phyloP scores from a whole-genome alignment of 2,797 vertebrate genomes.

The Manis javanica region DNA sequence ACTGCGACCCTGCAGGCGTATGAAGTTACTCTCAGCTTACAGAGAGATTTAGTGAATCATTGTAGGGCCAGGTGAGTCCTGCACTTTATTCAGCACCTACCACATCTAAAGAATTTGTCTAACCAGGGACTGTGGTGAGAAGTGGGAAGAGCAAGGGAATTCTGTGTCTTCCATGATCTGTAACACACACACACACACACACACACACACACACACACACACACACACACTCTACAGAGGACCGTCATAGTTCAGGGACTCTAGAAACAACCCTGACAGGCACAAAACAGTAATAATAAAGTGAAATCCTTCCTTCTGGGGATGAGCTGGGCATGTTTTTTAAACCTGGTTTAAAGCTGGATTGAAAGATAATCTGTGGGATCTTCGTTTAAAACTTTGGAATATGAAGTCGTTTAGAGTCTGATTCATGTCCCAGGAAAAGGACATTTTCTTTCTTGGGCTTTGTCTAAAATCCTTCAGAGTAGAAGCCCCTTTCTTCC shows the following conservation, averaged over 20 bases:
- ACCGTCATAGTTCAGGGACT: not conserved
- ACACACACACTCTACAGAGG: not conserved
- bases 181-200: not conserved
- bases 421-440: not conserved
- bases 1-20: too few relatives aligned
- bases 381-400: constrained; percentile 16
- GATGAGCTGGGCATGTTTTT: not conserved
- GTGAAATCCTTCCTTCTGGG: not conserved
- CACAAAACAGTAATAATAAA: not conserved
- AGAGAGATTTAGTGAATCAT: not conserved
- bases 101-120: not conserved
- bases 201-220: too few relatives aligned
- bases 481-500: not conserved
- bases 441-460: not conserved
- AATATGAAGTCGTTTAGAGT: not conserved
- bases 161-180: not conserved
- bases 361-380: not conserved
- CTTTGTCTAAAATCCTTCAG: not conserved
- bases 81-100: not conserved
- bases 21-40: not conserved
- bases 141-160: not conserved
- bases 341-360: not conserved
- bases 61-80: not conserved
- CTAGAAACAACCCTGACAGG: not conserved
- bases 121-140: not conserved